phyloP scores from a whole-genome alignment of 2,113 vertebrate genomes.

The Mirza zaza region DNA sequence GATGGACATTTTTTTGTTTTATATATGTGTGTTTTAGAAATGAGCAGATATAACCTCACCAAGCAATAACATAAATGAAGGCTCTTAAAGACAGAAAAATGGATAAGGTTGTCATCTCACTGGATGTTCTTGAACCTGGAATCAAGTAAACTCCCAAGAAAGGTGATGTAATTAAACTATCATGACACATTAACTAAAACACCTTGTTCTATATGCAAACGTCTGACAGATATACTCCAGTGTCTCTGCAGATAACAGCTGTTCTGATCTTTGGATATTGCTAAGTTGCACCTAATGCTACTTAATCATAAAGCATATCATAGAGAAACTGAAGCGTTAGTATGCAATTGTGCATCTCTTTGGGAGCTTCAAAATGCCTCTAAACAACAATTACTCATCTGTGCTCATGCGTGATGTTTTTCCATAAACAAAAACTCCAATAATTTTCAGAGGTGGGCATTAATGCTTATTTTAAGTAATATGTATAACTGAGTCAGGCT shows the following conservation, averaged over 20 bases:
- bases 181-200: constrained; percentile 59
- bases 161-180: constrained; percentile 63
- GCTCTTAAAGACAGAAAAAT: constrained; percentile 14
- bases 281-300: constrained; percentile 5
- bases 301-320: constrained; percentile 44
- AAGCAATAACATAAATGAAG: not conserved
- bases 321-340: not conserved
- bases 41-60: not conserved
- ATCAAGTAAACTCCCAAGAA: constrained; percentile 31
- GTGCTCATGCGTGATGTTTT: not conserved
- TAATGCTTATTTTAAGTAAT: not conserved
- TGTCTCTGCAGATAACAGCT: constrained; percentile 62
- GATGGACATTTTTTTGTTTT: not conserved
- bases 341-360: not conserved
- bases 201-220: constrained; percentile 53
- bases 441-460: not conserved
- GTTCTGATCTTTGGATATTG: constrained; percentile 54
- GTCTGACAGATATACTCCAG: constrained; percentile 46
- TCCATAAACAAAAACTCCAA: constrained; percentile 16
- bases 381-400: not conserved
- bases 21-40: not conserved
- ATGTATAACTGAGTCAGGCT: not conserved
- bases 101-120: not conserved
- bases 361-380: not conserved
- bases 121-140: constrained; percentile 8